Evolutionary conservation across 2,113 vertebrate species (phyloP), one percentile per base, ranked within the genome.

Genomic region (Potamarius usumacintae): DNA sequence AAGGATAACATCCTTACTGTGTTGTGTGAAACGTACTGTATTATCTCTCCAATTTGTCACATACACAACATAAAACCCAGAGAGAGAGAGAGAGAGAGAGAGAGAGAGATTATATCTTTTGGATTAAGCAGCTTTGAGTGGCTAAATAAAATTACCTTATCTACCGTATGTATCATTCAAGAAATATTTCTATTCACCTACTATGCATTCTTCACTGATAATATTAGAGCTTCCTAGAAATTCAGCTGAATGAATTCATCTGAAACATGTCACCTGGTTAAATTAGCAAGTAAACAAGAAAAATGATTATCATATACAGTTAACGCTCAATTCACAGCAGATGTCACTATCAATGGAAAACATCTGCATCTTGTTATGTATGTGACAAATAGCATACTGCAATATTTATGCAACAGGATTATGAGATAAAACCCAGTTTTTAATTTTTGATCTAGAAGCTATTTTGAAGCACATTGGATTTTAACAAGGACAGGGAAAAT

Each of bases 261-360:
- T 71, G n/a, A 55, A 71, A 84, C 50, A 84, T 34, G 27, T 82
- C 79, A 82, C 79, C 63, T 84, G 82, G 15, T 71, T 55, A 55
- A 69, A 71, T 84, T 53, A 55, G n/a, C 15, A 71, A 84, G 62
- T 53, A 84, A 84, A 42, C 62, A 69, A 71, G 82, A 71, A 25
- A 57, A 84, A 84, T 84, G n/a, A 84, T 84, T 84, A 71, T 71
- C 15, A 34, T 82, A 20, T 34, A 62, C 30, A 55, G 65, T 84
- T 65, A 30, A 69, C n/a, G 69, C 18, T 57, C 65, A 84, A 55
- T 84, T 71, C 82, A 72, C n/a, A 34, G 50, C 82, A 84, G 63
- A 84, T 71, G 82, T 34, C 82, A 71, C 82, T 11, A 55, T 84
- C n/a, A 67, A 6, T 71, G 63, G 65, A 52, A 53, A 71, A 84